A percentile compares a stretch with the other conserved stretches of the same genome.
These are phyloP conservation scores for Phenganax subtilis DNA, from an alignment of 92 coral and sea anemone species.

Conservation along the genomic window DNA sequence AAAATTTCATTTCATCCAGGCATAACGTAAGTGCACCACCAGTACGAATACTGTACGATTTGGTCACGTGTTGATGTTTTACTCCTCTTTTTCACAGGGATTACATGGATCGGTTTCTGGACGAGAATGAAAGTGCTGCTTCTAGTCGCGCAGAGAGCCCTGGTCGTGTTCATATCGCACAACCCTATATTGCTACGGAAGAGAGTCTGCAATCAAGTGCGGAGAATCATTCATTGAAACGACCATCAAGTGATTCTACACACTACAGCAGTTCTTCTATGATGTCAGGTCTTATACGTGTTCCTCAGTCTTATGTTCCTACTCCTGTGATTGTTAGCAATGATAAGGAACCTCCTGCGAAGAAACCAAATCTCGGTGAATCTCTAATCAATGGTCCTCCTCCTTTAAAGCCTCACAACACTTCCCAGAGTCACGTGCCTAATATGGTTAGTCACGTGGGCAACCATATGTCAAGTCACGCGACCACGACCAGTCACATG, in stretches of 20 bases:
- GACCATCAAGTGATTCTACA: constrained; percentile 40
- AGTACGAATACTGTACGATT: no score
- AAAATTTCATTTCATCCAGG: constrained; percentile 99
- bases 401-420: constrained; percentile 14
- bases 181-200: constrained; percentile 33
- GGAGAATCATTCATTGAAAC: constrained; percentile 23
- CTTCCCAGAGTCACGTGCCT: constrained; percentile 8
- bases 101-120: constrained; percentile 98
- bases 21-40: constrained; percentile 71
- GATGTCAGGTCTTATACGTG: constrained; percentile 30
- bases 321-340: constrained; percentile 92
- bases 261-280: constrained; percentile 42
- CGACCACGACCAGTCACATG: constrained; percentile 17
- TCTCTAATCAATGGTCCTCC: constrained; percentile 35
- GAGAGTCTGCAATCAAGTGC: neutral
- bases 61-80: neutral
- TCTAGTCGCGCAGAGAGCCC: constrained; percentile 99
- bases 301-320: constrained; percentile 79
- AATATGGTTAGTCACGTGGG: neutral
- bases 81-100: constrained; percentile 52
- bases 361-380: constrained; percentile 61
- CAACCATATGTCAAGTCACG: constrained; percentile 16
- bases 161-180: constrained; percentile 55
- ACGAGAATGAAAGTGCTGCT: constrained; percentile 99
- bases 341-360: constrained; percentile 58